Evolutionary conservation across 2,797 vertebrate species (phyloP), one percentile per base, ranked within the genome.

Genomic region (Spea hammondii): DNA sequence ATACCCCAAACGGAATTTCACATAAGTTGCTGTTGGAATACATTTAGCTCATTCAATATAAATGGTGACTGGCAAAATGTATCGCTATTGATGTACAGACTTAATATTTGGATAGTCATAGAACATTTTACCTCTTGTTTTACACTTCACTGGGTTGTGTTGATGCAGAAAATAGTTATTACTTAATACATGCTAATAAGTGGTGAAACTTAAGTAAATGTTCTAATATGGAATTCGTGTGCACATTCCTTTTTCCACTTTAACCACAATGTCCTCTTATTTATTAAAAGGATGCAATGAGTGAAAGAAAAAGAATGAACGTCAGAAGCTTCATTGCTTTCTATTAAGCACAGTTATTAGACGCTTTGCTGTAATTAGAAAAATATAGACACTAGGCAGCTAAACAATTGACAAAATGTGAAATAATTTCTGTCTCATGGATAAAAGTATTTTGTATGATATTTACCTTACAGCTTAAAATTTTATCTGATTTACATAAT

Each of bases 101-200:
- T 69, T 79, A 68, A 79, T 79, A 74, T 79, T 79, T 79, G 54
- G 54, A 74, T 74, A 79, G 72, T 54, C 62, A 75, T 75, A 65
- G 72, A 70, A 79, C 66, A 75, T 79, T 79, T 70, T 66, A 48
- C 66, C 72, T 75, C 72, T 75, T 51, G 75, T 79, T 74, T 79
- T 79, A 74, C 49, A 72, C 78, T 75, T 80, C 72, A 80, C 55
- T 70, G 64, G 44, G 47, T 66, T 74, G 72, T 75, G 78, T 53
- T 70, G 71, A 74, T 64, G 78, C 67, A 80, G 72, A 70, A 74
- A 80, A 80, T 80, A 70, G 57, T 75, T 70, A 80, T 75, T 75
- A 65, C 59, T 70, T 70, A 64, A 79, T 79, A 75, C 59, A 70
- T 80, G 75, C 66, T 70, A 65, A 75, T 80, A 59, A 75, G 66